Percentiles rank a stretch among this genome's conserved stretches.
Evolutionary conservation across 2,113 vertebrate species (phyloP).

Genomic region (Microcebus ravelobensis): DNA sequence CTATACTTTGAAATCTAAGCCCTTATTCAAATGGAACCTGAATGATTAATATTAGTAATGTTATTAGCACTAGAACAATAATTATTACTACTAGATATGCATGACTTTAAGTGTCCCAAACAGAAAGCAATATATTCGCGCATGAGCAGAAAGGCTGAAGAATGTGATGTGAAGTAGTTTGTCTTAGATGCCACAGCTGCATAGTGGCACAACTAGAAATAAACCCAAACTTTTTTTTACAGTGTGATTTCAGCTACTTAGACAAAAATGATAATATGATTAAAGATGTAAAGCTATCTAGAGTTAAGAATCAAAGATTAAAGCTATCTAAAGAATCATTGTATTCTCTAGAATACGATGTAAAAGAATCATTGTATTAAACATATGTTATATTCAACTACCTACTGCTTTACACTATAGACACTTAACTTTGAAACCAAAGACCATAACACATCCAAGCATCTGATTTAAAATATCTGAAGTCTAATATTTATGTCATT

Average conservation of each 20-base stretch:
- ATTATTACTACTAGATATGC: neutral
- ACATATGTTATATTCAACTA: neutral
- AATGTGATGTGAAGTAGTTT: neutral
- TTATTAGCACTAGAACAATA: neutral
- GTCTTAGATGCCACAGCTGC: neutral
- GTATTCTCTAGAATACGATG: too few relatives aligned
- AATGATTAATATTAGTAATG: conserved; percentile 14
- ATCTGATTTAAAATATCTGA: neutral
- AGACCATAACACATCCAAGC: neutral
- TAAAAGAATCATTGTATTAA: conserved; percentile 32
- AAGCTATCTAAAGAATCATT: too few relatives aligned
- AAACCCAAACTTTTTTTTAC: conserved; percentile 30
- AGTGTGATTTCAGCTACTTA: conserved; percentile 64
- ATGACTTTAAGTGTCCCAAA: neutral
- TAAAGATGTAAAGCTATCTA: conserved; percentile 34
- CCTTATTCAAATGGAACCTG: neutral
- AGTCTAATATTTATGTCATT: neutral
- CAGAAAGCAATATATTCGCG: neutral
- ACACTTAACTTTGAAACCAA: neutral
- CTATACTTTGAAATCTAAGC: neutral
- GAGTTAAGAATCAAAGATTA: conserved; percentile 31
- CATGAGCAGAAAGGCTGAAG: neutral
- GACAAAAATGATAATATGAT: conserved; percentile 63
- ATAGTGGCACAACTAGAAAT: conserved; percentile 45
- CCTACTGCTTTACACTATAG: neutral